Conservation (phyloP, 2,113 vertebrate species). For the Bos indicus region DNA sequence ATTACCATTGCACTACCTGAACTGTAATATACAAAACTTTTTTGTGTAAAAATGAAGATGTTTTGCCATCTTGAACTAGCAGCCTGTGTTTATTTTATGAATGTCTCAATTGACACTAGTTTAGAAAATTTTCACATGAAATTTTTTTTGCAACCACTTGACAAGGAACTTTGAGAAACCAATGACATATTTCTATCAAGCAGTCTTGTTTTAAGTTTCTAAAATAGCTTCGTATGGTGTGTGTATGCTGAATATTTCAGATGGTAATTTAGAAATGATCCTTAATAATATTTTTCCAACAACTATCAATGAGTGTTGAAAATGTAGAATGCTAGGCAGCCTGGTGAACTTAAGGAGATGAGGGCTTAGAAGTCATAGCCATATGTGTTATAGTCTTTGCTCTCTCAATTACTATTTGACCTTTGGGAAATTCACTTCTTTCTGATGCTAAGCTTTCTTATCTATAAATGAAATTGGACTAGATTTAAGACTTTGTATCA, state of each 20-base stretch:
- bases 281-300: background rate
- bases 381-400: rapidly evolving
- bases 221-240: background rate
- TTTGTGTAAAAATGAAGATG: background rate
- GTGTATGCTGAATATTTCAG: background rate
- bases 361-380: background rate
- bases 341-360: background rate
- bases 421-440: background rate
- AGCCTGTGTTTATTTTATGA: background rate
- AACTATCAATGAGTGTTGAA: background rate
- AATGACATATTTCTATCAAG: background rate
- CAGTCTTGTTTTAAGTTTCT: background rate
- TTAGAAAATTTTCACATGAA: background rate
- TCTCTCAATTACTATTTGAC: background rate
- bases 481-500: background rate
- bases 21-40: background rate
- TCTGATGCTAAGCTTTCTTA: background rate
- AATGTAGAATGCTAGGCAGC: background rate
- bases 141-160: background rate
- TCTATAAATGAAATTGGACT: background rate
- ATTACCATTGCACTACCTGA: background rate
- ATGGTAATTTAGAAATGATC: background rate
- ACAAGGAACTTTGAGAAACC: background rate
- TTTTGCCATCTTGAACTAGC: background rate
- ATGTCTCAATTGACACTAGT: background rate